Evolutionary conservation across 1,140 invertebrate genomes (phyloP).

Genomic region (Aplysia californica): DNA sequence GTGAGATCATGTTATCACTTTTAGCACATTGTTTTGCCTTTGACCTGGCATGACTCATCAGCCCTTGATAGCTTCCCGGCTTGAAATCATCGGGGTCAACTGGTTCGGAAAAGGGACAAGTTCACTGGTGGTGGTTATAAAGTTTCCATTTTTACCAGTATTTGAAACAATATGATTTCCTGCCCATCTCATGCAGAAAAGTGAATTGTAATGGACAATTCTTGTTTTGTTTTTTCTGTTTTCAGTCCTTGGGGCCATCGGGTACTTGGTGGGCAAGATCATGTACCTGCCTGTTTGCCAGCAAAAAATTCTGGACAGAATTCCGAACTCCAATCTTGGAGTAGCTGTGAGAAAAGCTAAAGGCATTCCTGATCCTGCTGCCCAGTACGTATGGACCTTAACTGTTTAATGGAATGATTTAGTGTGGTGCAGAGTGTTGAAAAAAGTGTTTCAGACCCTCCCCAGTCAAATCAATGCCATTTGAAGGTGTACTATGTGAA

Average conservation of each 20-base stretch:
- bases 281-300: conserved; percentile 14
- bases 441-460: background rate
- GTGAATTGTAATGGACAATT: background rate
- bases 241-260: conserved; percentile 18
- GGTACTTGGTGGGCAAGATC: conserved; percentile 18
- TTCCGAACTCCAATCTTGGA: conserved; percentile 21
- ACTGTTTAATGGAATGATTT: too few relatives aligned
- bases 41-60: too few relatives aligned
- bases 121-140: background rate
- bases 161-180: background rate
- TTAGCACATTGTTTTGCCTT: too few relatives aligned
- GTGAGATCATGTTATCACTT: too few relatives aligned
- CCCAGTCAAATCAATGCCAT: background rate
- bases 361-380: background rate
- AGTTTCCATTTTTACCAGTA: too few relatives aligned
- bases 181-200: background rate
- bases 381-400: background rate
- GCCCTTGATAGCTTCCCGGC: background rate
- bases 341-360: conserved; percentile 11
- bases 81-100: background rate
- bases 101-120: background rate
- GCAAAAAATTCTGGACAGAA: conserved; percentile 16
- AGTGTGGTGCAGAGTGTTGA: too few relatives aligned
- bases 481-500: background rate
- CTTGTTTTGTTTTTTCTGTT: background rate